Percentiles rank a stretch among this genome's conserved stretches.
Evolutionary conservation across 23 tunicate species (phyloP).

Genomic region (Phallusia fumigata): DNA sequence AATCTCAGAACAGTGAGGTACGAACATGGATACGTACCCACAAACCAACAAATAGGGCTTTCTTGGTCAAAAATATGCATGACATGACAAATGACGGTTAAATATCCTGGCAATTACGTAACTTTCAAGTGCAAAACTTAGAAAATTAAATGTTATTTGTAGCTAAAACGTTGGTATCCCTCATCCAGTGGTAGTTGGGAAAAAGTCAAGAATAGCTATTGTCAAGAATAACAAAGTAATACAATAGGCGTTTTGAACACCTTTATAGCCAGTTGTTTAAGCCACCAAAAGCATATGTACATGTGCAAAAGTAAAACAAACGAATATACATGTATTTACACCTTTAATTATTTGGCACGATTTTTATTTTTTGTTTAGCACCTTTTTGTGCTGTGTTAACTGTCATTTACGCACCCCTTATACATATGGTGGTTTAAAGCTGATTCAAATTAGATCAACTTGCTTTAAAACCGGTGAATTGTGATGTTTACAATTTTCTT

Average conservation of each 20-base stretch:
- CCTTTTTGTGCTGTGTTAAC: not conserved
- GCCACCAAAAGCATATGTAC: not conserved
- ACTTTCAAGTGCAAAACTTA: not conserved
- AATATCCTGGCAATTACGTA: not conserved
- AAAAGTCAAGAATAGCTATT: no score
- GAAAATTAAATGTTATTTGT: not conserved
- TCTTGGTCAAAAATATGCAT: no score
- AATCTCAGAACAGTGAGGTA: slow-evolving; percentile 5
- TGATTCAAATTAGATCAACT: not conserved
- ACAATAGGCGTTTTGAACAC: not conserved
- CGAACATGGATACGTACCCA: not conserved
- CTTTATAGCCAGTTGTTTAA: not conserved
- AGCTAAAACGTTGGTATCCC: not conserved
- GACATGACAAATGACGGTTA: not conserved
- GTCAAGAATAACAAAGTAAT: no score
- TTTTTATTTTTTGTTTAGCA: not conserved
- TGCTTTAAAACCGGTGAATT: not conserved
- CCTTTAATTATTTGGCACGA: not conserved
- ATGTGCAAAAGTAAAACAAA: not conserved
- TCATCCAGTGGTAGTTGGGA: no score
- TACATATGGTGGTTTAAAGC: not conserved
- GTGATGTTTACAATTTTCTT: not conserved
- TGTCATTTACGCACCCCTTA: no score
- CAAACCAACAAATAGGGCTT: not conserved
- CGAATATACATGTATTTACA: slow-evolving; percentile 2